These are phyloP conservation scores for Periophthalmus magnuspinnatus DNA, from an alignment of 2,797 vertebrate species.

Conservation along the genomic window DNA sequence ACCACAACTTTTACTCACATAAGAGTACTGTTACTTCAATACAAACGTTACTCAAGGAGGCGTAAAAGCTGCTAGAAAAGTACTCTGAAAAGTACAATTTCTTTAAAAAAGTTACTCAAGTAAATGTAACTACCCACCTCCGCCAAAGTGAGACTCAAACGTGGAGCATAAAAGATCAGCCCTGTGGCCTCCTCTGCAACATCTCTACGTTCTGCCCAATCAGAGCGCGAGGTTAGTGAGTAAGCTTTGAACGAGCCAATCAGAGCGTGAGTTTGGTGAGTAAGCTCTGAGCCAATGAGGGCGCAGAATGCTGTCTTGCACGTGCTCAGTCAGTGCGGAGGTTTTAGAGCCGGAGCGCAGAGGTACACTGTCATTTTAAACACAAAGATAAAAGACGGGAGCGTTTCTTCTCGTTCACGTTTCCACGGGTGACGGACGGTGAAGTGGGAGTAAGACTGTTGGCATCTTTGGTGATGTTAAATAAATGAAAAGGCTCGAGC, in stretches of 20 bases:
- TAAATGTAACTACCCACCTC: too few relatives aligned
- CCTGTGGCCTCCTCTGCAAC: neutral
- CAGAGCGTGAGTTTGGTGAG: too few relatives aligned
- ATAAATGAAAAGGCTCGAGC: neutral
- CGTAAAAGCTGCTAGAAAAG: too few relatives aligned
- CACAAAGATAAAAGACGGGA: neutral
- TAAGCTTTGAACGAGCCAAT: neutral
- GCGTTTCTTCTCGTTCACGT: neutral
- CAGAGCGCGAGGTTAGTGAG: neutral
- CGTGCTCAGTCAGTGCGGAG: neutral
- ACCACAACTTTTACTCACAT: too few relatives aligned
- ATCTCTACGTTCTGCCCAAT: neutral
- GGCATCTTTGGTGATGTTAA: slow-evolving; percentile 13
- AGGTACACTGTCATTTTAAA: neutral
- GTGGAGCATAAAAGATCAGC: too few relatives aligned
- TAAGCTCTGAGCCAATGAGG: neutral
- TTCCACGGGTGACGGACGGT: neutral
- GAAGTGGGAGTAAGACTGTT: neutral
- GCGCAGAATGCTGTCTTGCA: neutral
- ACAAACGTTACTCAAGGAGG: too few relatives aligned
- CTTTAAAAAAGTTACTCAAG: too few relatives aligned
- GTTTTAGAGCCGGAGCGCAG: too few relatives aligned
- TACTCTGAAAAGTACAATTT: too few relatives aligned
- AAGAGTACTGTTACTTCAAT: too few relatives aligned
- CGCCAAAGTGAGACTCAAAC: neutral